A percentile compares a stretch with the other conserved stretches of the same genome.
phyloP scores from a whole-genome alignment of 2,888 invertebrate species.

The Rutpela maculata region DNA sequence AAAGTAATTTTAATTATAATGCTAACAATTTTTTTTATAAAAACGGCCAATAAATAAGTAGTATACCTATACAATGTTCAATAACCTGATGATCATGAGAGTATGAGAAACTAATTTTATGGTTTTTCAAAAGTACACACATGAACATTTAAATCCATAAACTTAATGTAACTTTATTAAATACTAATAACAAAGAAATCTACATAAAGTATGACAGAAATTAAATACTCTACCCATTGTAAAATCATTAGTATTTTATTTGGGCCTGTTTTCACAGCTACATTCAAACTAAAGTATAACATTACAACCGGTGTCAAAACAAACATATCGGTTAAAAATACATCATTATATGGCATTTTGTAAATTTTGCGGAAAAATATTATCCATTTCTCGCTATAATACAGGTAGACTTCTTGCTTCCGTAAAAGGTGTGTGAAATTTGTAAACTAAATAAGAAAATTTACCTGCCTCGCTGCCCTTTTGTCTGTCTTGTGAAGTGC shows the following conservation, averaged over 20 bases:
- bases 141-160: too few relatives aligned
- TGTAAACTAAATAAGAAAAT: constrained; percentile 27
- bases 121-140: too few relatives aligned
- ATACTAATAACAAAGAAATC: not conserved
- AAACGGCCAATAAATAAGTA: too few relatives aligned
- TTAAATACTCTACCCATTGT: not conserved
- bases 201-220: not conserved
- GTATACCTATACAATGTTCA: too few relatives aligned
- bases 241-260: not conserved
- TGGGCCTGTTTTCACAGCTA: not conserved
- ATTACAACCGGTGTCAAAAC: constrained; percentile 26
- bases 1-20: too few relatives aligned
- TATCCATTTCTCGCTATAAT: not conserved
- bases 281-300: not conserved
- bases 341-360: constrained; percentile 28
- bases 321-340: constrained; percentile 32
- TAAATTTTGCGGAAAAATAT: constrained; percentile 10
- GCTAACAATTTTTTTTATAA: too few relatives aligned
- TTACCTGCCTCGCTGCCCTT: constrained; percentile 23
- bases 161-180: not conserved
- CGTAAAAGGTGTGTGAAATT: constrained; percentile 37
- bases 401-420: constrained; percentile 32
- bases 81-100: too few relatives aligned
- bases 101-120: too few relatives aligned
- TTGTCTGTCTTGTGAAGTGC: constrained; percentile 17